phyloP scores from a whole-genome alignment of 2,797 vertebrate genomes.

The Micrastur ruficollis region DNA sequence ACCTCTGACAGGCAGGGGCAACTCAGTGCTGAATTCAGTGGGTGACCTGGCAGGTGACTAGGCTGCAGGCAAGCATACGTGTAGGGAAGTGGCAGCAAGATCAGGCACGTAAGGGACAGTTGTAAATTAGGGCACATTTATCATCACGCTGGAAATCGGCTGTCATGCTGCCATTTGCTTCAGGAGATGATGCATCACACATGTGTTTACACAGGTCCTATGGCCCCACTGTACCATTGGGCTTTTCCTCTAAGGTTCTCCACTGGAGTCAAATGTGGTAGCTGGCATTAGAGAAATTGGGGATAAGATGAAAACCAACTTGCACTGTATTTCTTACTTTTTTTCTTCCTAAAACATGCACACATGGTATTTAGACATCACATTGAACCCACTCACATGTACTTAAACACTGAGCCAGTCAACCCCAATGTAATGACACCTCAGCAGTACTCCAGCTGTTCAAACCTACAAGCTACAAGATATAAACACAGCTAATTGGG shows the following conservation, averaged over 20 bases:
- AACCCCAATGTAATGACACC: neutral
- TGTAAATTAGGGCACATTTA: neutral
- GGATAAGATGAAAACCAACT: neutral
- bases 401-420: neutral
- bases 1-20: neutral
- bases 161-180: neutral
- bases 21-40: neutral
- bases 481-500: neutral
- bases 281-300: neutral
- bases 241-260: neutral
- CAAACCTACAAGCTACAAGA: neutral
- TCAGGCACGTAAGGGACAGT: neutral
- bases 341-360: neutral
- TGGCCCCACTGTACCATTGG: fast-evolving
- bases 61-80: fast-evolving
- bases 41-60: neutral
- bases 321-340: neutral
- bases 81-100: neutral
- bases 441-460: neutral
- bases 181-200: neutral
- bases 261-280: neutral
- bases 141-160: neutral
- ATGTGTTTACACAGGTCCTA: neutral
- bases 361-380: neutral
- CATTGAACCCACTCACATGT: neutral